These are phyloP conservation scores for Chrysolina haemoptera DNA, from an alignment of 2,888 invertebrate genomes.

Conservation along the genomic window DNA sequence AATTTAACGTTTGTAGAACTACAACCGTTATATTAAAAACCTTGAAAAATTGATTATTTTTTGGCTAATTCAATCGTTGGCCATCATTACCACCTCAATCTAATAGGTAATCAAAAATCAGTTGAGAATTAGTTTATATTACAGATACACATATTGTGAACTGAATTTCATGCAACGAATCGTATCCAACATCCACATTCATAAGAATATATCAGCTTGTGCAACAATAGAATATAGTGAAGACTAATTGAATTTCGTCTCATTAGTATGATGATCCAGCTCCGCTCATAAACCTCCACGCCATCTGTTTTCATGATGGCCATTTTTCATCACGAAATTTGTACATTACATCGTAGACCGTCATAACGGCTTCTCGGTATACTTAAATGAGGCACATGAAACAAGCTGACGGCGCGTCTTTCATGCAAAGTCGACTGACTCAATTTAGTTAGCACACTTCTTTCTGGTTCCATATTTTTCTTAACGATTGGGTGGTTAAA, in stretches of 20 bases:
- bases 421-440: not conserved
- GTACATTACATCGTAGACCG: slow-evolving; percentile 5
- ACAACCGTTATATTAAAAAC: too few species aligned
- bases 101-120: too few species aligned
- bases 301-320: not conserved
- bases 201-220: too few species aligned
- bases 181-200: too few species aligned
- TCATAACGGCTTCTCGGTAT: slow-evolving; percentile 10
- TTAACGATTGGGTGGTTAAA: not conserved
- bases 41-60: too few species aligned
- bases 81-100: too few species aligned
- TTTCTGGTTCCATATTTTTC: not conserved
- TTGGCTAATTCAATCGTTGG: too few species aligned
- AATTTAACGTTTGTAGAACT: too few species aligned
- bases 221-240: not conserved
- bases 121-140: too few species aligned
- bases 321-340: slow-evolving; percentile 9
- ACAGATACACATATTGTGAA: too few species aligned
- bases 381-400: slow-evolving; percentile 12
- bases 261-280: slow-evolving; percentile 14
- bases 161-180: too few species aligned
- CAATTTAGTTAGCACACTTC: slow-evolving; percentile 6
- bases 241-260: slow-evolving; percentile 13
- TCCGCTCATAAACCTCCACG: slow-evolving; percentile 5
- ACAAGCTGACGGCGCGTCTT: slow-evolving; percentile 20